These are phyloP conservation scores for Caenorhabditis parvicauda DNA, from an alignment of 2,888 invertebrate species.

Conservation along the genomic window DNA sequence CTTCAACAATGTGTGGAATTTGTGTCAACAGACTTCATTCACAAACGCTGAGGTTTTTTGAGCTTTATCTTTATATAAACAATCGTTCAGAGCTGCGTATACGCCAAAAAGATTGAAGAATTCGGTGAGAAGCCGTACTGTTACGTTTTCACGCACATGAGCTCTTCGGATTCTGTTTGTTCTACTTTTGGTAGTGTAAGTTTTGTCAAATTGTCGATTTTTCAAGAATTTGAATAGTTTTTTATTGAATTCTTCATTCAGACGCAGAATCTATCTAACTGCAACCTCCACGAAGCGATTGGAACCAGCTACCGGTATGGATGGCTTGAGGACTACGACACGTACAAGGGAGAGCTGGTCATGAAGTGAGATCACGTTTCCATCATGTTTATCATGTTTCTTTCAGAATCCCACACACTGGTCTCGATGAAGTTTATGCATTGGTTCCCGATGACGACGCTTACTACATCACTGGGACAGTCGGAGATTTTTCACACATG, in stretches of 20 bases:
- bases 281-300: slow-evolving; percentile 30
- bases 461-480: neutral
- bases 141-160: neutral
- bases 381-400: no score
- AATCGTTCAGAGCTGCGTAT: neutral
- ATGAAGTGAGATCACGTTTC: slow-evolving; percentile 26
- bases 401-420: neutral
- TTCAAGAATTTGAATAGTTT: neutral
- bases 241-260: neutral
- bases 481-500: no score
- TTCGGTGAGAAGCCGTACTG: neutral
- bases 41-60: slow-evolving; percentile 8
- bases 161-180: neutral
- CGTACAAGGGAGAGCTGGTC: slow-evolving; percentile 36
- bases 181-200: neutral
- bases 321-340: slow-evolving; percentile 53
- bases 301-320: slow-evolving; percentile 38
- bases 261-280: slow-evolving; percentile 27
- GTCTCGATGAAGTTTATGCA: neutral
- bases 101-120: neutral
- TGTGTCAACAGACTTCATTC: slow-evolving; percentile 21
- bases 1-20: slow-evolving; percentile 21
- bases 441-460: neutral
- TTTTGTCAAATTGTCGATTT: no score
- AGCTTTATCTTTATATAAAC: no score